These are phyloP conservation scores for Pomacea canaliculata DNA, from an alignment of 2,888 invertebrate genomes.

Conservation along the genomic window DNA sequence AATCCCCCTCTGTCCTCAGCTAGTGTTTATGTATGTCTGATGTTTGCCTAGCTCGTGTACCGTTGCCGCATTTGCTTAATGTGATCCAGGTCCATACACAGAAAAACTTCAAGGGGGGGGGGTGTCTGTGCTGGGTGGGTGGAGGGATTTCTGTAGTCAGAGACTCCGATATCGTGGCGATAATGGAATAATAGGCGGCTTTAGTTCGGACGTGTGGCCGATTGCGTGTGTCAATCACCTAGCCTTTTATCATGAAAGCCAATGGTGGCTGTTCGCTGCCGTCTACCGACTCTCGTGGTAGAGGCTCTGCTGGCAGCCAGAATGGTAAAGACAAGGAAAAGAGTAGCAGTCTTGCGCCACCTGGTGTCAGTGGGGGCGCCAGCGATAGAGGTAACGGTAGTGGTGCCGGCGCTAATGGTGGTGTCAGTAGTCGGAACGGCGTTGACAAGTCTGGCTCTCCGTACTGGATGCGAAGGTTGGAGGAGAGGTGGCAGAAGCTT, in stretches of 20 bases:
- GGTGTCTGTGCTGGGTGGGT: too few relatives aligned
- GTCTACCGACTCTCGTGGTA: background rate
- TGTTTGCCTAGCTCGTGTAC: too few relatives aligned
- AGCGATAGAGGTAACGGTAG: background rate
- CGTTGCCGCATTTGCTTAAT: too few relatives aligned
- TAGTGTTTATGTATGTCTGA: too few relatives aligned
- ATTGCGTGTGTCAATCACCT: slow-evolving; percentile 1
- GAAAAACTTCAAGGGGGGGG: too few relatives aligned
- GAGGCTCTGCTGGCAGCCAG: background rate
- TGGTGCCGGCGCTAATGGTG: background rate
- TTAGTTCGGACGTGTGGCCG: background rate
- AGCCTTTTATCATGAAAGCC: slow-evolving; percentile 8
- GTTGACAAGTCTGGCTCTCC: slow-evolving; percentile 34
- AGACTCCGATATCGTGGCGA: too few relatives aligned
- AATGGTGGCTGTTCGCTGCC: background rate
- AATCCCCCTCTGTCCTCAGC: too few relatives aligned
- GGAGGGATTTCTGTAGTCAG: too few relatives aligned
- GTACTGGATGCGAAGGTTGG: slow-evolving; percentile 58
- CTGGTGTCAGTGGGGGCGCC: background rate
- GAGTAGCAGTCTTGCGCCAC: background rate
- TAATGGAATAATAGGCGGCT: too few relatives aligned
- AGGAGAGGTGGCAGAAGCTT: slow-evolving; percentile 57
- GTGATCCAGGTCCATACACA: too few relatives aligned
- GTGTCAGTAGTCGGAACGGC: too few relatives aligned
- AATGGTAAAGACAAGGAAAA: background rate